Percentiles rank a stretch among this genome's conserved stretches.
Evolutionary conservation across 2,113 vertebrate genomes (phyloP).

Genomic region (Entosphenus tridentatus): DNA sequence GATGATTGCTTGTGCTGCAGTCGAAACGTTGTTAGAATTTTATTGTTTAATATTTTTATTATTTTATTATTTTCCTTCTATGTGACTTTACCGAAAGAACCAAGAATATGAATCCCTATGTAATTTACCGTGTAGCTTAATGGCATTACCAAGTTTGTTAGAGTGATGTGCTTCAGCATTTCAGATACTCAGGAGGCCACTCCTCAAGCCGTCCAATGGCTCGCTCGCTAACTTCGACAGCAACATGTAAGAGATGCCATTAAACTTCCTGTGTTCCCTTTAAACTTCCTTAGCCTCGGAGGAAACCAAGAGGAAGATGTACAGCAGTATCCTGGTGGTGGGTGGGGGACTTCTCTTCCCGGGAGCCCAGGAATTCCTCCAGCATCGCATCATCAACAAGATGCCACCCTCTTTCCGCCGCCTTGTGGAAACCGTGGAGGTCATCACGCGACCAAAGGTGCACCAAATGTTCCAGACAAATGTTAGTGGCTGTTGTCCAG

Average conservation of each 20-base stretch:
- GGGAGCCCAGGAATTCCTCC: slow-evolving; percentile 75
- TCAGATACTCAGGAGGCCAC: no score
- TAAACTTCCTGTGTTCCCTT: background rate
- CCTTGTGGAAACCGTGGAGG: slow-evolving; percentile 83
- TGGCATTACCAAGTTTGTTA: no score
- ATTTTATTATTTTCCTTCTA: no score
- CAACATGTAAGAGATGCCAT: background rate
- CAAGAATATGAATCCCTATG: no score
- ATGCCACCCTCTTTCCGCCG: slow-evolving; percentile 93
- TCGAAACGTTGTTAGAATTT: no score
- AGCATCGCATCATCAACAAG: slow-evolving; percentile 91
- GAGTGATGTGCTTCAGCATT: no score
- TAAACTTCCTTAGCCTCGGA: slow-evolving; percentile 47
- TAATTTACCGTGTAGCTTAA: no score
- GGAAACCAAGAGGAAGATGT: slow-evolving; percentile 97
- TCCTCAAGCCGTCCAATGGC: no score
- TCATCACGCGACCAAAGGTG: slow-evolving; percentile 90
- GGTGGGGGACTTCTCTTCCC: slow-evolving; percentile 86
- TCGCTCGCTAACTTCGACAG: background rate
- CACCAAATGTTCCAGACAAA: background rate
- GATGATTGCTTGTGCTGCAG: no score
- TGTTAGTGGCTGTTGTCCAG: no score
- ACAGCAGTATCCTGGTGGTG: slow-evolving; percentile 83
- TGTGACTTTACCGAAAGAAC: no score
- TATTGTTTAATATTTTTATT: no score